Conservation (phyloP, 2,797 vertebrate genomes). For the Rousettus madagascariensis region DNA sequence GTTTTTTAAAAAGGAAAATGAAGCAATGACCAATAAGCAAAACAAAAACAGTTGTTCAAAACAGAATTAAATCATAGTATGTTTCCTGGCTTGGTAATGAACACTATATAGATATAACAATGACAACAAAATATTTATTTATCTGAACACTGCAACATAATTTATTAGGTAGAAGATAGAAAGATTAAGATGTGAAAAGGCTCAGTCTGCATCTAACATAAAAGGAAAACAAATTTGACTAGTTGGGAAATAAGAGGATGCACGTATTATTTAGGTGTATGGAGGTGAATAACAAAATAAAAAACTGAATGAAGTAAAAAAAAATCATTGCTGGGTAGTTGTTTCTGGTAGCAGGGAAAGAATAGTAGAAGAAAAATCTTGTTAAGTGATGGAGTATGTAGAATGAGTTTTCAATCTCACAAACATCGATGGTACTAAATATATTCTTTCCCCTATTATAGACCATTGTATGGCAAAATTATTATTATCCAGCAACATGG, state of each 20-base stretch:
- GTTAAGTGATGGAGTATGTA: neutral
- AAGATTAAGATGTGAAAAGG: neutral
- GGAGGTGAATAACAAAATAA: neutral
- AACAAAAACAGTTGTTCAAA: neutral
- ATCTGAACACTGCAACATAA: neutral
- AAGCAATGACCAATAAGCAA: neutral
- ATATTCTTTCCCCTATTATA: neutral
- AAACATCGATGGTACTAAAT: neutral
- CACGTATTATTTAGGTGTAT: neutral
- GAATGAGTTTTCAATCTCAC: neutral
- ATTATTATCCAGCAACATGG: neutral
- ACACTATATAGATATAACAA: neutral
- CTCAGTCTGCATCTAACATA: neutral
- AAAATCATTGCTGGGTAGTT: neutral
- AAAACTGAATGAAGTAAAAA: neutral
- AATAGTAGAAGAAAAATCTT: neutral
- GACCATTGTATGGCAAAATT: neutral
- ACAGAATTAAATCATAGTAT: neutral
- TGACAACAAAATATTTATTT: neutral
- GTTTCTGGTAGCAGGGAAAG: neutral
- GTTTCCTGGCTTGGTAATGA: neutral
- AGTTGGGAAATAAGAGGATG: neutral
- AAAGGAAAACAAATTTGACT: neutral
- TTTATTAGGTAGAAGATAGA: neutral
- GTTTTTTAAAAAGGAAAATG: neutral